These are phyloP conservation scores for Syngnathus acus DNA, from an alignment of 2,797 vertebrate species.

Conservation along the genomic window DNA sequence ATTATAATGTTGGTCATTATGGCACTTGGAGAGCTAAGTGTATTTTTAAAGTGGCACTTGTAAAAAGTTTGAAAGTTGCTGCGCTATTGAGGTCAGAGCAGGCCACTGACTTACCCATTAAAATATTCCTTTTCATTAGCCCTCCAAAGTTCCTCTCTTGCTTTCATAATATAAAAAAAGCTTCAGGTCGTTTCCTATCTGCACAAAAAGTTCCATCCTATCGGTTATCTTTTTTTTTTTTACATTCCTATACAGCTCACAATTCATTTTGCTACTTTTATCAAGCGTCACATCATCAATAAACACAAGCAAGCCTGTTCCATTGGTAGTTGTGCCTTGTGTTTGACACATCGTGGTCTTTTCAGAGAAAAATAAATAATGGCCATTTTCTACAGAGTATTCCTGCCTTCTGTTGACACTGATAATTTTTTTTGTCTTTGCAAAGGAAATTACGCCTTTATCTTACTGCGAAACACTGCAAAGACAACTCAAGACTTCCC, in stretches of 20 bases:
- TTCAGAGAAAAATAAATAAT: background rate
- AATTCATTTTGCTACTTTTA: background rate
- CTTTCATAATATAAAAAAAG: background rate
- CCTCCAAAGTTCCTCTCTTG: background rate
- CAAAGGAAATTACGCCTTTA: background rate
- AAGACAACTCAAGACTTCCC: background rate
- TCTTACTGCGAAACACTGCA: background rate
- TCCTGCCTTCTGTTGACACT: background rate
- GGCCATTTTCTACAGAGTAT: background rate
- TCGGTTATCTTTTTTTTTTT: background rate
- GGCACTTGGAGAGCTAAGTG: background rate
- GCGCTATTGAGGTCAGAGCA: background rate
- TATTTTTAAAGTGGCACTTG: background rate
- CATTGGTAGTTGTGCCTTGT: too few relatives aligned
- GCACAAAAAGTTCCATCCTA: background rate
- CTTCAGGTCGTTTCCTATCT: background rate
- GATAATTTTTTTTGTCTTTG: background rate
- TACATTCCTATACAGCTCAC: too few relatives aligned
- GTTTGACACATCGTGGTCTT: background rate
- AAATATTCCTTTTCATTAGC: background rate
- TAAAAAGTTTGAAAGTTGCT: too few relatives aligned
- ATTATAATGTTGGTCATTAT: background rate
- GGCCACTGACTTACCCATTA: background rate
- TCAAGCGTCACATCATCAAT: background rate
- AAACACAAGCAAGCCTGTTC: background rate